Conservation (phyloP, 2,113 vertebrate species). For the Vulpes ferrilata region DNA sequence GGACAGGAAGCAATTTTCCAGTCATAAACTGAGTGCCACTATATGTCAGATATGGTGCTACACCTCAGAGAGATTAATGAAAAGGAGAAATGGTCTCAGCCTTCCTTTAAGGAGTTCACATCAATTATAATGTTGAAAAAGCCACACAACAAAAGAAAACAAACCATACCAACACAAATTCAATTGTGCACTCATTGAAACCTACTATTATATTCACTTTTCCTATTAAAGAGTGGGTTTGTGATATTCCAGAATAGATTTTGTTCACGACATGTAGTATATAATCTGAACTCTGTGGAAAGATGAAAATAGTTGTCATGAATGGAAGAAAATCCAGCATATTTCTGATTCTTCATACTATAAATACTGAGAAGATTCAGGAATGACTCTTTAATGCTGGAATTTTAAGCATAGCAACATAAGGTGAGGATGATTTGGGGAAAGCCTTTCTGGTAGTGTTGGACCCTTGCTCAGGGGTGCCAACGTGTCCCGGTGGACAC, state of each 20-base stretch:
- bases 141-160: not conserved
- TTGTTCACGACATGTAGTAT: not conserved
- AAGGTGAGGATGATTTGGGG: not conserved
- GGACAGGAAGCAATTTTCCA: not conserved
- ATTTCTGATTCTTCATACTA: constrained; percentile 42
- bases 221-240: constrained; percentile 10
- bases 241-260: not conserved
- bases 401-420: not conserved
- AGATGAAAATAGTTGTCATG: constrained; percentile 41
- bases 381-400: not conserved
- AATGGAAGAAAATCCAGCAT: constrained; percentile 35
- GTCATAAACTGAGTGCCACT: not conserved
- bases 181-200: not conserved
- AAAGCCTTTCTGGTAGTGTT: not conserved
- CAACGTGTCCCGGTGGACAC: no score
- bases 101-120: not conserved
- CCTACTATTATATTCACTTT: not conserved
- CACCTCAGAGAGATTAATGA: not conserved
- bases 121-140: not conserved
- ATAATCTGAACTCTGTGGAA: not conserved
- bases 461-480: no score
- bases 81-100: not conserved
- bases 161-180: not conserved
- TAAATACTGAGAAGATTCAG: not conserved
- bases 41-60: not conserved